Percentiles rank a stretch among this genome's conserved stretches.
Evolutionary conservation across 64 coral and sea anemone species (phyloP).

Genomic region (Actinia tenebrosa): DNA sequence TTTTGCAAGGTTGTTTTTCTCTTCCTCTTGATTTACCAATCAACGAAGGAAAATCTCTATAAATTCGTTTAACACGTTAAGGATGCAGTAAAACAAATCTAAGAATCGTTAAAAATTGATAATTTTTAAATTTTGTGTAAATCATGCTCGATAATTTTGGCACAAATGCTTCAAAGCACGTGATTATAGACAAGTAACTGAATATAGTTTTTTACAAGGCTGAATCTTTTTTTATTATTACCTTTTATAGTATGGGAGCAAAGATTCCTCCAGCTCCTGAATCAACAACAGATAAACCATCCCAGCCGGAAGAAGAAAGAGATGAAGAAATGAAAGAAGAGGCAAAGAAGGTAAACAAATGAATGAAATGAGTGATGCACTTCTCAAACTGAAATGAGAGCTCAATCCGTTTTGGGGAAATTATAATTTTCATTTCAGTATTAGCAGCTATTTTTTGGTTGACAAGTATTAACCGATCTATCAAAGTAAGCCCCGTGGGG

Average conservation of each 20-base stretch:
- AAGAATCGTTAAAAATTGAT: not conserved
- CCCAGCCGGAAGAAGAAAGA: not conserved
- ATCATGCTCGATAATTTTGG: not conserved
- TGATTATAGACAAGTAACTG: not conserved
- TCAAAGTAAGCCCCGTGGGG: too few relatives aligned
- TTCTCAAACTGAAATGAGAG: too few relatives aligned
- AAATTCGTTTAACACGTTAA: not conserved
- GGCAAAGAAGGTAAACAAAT: not conserved
- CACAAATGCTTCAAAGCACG: not conserved
- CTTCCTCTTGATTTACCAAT: not conserved
- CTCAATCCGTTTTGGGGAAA: too few relatives aligned
- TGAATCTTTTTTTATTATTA: not conserved
- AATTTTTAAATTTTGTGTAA: not conserved
- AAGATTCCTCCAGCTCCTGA: constrained; percentile 41
- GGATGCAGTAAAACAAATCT: not conserved
- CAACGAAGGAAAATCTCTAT: not conserved
- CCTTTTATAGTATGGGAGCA: constrained; percentile 13
- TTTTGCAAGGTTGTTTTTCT: not conserved
- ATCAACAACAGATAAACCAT: constrained; percentile 12
- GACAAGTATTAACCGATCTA: not conserved
- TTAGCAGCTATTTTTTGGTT: not conserved
- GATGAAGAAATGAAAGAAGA: constrained; percentile 22
- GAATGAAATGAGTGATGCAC: not conserved
- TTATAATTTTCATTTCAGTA: not conserved
- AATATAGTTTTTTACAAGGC: not conserved